Evolutionary conservation across 2,113 vertebrate genomes (phyloP).

Genomic region (Phylloscopus trochiloides): DNA sequence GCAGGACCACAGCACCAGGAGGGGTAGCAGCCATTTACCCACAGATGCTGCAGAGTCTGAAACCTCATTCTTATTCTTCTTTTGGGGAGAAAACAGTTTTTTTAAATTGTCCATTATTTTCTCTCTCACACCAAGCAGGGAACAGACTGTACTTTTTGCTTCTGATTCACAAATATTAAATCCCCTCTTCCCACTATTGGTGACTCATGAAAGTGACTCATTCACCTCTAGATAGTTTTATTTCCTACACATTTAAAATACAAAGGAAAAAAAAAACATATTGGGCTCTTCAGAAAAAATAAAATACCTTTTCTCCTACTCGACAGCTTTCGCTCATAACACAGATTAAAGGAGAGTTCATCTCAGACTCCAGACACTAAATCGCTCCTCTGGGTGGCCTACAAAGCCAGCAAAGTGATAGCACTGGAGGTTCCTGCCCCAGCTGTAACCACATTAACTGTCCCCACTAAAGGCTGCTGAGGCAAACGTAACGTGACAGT

Average conservation of each 20-base stretch:
- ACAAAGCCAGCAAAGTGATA: background rate
- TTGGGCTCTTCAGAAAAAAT: background rate
- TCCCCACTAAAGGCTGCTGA: conserved; percentile 12
- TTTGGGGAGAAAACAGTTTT: background rate
- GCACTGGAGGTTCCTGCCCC: background rate
- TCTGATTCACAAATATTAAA: conserved; percentile 59
- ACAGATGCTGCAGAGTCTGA: background rate
- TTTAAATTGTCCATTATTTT: background rate
- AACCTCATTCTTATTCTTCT: background rate
- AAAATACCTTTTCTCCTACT: background rate
- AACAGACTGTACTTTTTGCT: conserved; percentile 4
- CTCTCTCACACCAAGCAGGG: background rate
- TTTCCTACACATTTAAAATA: background rate
- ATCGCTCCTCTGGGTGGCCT: background rate
- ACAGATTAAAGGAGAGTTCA: background rate
- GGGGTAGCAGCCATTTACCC: background rate
- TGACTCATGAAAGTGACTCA: conserved; percentile 64
- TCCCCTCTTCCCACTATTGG: conserved; percentile 23
- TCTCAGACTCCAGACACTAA: background rate
- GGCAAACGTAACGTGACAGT: background rate
- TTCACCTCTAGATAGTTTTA: conserved; percentile 36
- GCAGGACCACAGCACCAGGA: background rate
- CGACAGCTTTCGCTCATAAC: background rate
- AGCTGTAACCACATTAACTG: rapidly evolving
- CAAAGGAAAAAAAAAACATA: background rate